Conservation (phyloP, 2,113 vertebrate species). For the Prochilodus magdalenae region DNA sequence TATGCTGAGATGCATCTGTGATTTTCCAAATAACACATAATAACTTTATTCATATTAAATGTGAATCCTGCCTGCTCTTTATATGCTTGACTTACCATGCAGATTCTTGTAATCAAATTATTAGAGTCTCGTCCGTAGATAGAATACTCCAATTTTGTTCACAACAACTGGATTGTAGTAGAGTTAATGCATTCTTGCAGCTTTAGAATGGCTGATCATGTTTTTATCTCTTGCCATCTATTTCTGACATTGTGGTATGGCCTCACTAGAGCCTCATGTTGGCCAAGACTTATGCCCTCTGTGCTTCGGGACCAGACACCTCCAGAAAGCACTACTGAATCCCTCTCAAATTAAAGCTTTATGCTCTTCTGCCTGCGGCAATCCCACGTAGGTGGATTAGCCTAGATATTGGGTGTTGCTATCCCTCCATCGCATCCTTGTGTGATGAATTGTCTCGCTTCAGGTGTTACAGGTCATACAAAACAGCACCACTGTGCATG, state of each 20-base stretch:
- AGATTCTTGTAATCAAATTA: neutral
- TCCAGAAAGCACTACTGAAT: neutral
- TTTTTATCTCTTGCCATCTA: neutral
- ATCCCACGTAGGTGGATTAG: slow-evolving; percentile 14
- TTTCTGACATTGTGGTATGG: neutral
- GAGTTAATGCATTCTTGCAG: neutral
- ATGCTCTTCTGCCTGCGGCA: neutral
- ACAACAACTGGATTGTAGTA: neutral
- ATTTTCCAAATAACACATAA: neutral
- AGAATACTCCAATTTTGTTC: neutral
- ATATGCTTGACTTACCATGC: neutral
- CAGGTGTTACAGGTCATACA: neutral
- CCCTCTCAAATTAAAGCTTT: slow-evolving; percentile 5
- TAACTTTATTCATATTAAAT: slow-evolving; percentile 3
- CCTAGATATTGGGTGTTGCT: neutral
- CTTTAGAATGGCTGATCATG: neutral
- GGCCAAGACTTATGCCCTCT: slow-evolving; percentile 8
- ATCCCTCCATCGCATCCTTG: neutral
- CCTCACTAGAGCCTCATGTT: neutral
- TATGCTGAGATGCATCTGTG: slow-evolving; percentile 3
- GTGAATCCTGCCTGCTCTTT: neutral
- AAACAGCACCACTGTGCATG: too few relatives aligned
- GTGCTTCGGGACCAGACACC: neutral
- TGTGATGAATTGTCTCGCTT: neutral
- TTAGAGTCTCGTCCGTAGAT: neutral